Evolutionary conservation across 2,888 invertebrate species (phyloP), one percentile per base, ranked within the genome.

Genomic region (Sarcophaga variegata): DNA sequence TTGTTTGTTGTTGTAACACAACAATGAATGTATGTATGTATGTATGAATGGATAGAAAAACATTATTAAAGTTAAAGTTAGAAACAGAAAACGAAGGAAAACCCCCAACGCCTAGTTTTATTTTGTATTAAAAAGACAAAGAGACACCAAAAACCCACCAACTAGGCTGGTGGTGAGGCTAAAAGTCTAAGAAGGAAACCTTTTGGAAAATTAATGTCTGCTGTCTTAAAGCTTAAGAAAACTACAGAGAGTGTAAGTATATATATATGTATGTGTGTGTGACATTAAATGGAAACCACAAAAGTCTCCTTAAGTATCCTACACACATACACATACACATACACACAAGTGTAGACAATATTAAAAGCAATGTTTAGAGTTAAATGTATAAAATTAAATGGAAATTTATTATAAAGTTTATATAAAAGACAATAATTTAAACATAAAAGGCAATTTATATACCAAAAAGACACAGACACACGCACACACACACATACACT

Each of bases 361-460:
- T 59, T 17, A 14, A 59, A 59, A 59, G 59, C 17, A 62, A 71
- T 59, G 25, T 37, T 37, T 37, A 45, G 74, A 67, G 60, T 60
- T 71, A 12, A 71, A 64, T 59, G 45, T 76, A 70, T 76, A 82
- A 82, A 76, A 70, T 76, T 76, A 70, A 70, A 64, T 71, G 70
- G 45, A 71, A 25, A 37, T 37, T 77, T 76, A 70, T 66, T 76
- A 59, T 69, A 64, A 66, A 60, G 37, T 37, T 37, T 37, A 64
- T 72, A 72, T 60, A 72, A 72, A 77, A 83, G 77, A 83, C 70
- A 82, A 82, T 71, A 70, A 76, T 76, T 76, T 76, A 45, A 49
- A 67, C 10, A 49, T 54, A 54, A 37, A 37, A 37, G 37, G 37
- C 37, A 37, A 37, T 37, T 37, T 37, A 37, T 37, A 37, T 37